Evolutionary conservation across 2,888 invertebrate species (phyloP), one percentile per base, ranked within the genome.

Genomic region (Conchocele bisecta): DNA sequence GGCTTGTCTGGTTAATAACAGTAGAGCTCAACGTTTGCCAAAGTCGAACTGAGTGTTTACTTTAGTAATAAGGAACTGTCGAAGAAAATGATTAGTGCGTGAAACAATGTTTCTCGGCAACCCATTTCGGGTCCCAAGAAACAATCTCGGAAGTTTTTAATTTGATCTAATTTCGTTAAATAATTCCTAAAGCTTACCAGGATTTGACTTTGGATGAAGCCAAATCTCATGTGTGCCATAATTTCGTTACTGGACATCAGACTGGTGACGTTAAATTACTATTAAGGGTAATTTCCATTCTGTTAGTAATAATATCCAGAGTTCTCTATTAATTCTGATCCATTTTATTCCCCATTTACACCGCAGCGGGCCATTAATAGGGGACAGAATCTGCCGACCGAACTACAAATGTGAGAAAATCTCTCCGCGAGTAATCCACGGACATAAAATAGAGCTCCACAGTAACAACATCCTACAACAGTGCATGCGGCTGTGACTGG

Each of bases 281-380:
- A 76, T 76, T 76, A 76, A 76, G 67, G 76, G 76, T 76, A 63
- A 76, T 76, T 76, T 67, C 76, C 61, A 76, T 76, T 76, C 76
- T 76, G 69, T 76, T 76, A 71, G 76, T 72, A 76, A 70, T 72
- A 76, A 73, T 76, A 66, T 76, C 69, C 65, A 61, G 37, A 56
- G 73, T 48, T 66, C 71, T 76, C 76, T 76, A 76, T 76, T 76
- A 76, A 76, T 76, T 76, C 56, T 64, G 76, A 76, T 72, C 76
- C 76, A 58, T 72, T 72, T 76, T 72, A 72, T 72, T 68, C 66
- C 59, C 37, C 64, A 69, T 76, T 72, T 72, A 68, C 63, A 58
- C 42, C 56, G 46, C 35, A 48, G 35, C 26, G 44, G 39, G 35
- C 65, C 61, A 70, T 73, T 76, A 69, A 58, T 61, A 58, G 72